phyloP scores from a whole-genome alignment of 1,140 invertebrate genomes.

The Diorhabda sublineata region DNA sequence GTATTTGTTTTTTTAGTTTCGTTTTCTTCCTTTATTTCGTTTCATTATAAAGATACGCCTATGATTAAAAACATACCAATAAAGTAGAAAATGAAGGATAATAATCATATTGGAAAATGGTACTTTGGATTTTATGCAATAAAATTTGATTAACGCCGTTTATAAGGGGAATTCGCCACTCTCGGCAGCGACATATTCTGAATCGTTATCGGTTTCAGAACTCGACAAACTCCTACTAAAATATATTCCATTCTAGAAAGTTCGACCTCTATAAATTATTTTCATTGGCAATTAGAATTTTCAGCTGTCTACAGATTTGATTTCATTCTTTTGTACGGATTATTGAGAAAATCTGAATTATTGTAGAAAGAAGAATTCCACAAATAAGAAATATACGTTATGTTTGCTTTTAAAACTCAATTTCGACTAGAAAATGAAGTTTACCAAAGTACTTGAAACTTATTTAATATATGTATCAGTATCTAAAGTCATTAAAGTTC shows the following conservation, averaged over 20 bases:
- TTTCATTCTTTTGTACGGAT: too few species aligned
- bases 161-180: neutral
- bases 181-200: neutral
- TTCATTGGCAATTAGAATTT: neutral
- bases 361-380: too few species aligned
- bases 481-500: too few species aligned
- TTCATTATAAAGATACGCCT: too few species aligned
- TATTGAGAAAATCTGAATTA: too few species aligned
- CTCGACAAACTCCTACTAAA: neutral
- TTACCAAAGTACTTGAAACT: too few species aligned
- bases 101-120: constrained; percentile 31
- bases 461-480: too few species aligned
- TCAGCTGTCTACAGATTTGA: neutral
- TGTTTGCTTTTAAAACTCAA: too few species aligned
- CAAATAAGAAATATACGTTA: too few species aligned
- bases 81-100: constrained; percentile 30
- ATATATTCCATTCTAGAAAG: neutral
- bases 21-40: too few species aligned
- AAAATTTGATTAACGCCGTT: constrained; percentile 32
- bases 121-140: constrained; percentile 24
- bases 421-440: too few species aligned
- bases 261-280: neutral
- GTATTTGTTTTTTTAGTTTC: too few species aligned
- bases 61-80: constrained; percentile 24
- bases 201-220: neutral